Evolutionary conservation across 1,140 invertebrate species (phyloP), one percentile per base, ranked within the genome.

Genomic region (Helicoverpa armigera): DNA sequence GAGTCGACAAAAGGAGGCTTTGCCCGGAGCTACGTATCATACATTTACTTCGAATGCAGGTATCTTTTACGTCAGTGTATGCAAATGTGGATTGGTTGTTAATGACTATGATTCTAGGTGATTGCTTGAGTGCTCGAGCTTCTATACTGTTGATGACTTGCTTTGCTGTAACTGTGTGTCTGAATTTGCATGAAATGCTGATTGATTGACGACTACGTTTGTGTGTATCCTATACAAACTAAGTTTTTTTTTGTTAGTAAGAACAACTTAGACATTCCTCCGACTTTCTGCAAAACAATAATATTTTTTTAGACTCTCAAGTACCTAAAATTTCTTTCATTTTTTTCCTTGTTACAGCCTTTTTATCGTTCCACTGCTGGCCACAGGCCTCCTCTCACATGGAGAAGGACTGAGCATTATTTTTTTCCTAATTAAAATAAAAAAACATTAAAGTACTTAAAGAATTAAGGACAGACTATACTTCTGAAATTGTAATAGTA

Each of bases 1-100:
- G 48, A 50, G 43, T 7, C 16, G 43, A 69, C 43, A 51, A 69
- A 69, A 31, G 43, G 65, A 69, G 12, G 58, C 18, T 61, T 61
- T 13, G 58, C 58, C 43, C 4, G 65, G 16, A 43, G 43, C 43
- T 43, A 69, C 65, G 18, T n/a, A 69, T 69, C 65, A 69, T 69
- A 31, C 31, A 65, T 10, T 23, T 72, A 54, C 50, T 29, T 69
- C 18, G 10, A 65, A 43, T 69, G 9, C 48, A 31, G 18, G 12
- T 13, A 31, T 53, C 50, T 72, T 72, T 54, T 23, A 53, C 16
- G 18, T 48, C 23, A n/a, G 13, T 29, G 3, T 65, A 14, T 35
- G 35, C 35, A 65, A 65, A 65, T 14, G 29, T 51, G 54, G 53
- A 72, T 43, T 31, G 50, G 29, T 29, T 72, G 56, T 18, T 58